A percentile compares a stretch with the other conserved stretches of the same genome.
Evolutionary conservation across 2,797 vertebrate genomes (phyloP).

Genomic region (Scleropages formosus): DNA sequence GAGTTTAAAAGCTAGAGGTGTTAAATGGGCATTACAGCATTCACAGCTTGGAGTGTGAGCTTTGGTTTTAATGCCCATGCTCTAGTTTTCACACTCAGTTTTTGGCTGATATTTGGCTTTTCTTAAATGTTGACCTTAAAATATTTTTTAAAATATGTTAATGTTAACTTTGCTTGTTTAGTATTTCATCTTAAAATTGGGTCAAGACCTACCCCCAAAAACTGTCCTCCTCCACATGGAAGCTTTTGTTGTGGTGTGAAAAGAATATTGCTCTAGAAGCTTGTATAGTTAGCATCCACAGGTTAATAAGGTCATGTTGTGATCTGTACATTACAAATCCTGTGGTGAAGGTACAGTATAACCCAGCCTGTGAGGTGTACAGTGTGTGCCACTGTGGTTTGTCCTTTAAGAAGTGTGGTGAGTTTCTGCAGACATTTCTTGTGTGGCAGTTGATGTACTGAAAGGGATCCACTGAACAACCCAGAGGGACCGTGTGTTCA

Average conservation of each 20-base stretch:
- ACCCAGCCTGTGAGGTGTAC: not conserved
- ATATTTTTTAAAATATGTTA: conserved; percentile 11
- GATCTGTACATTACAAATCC: conserved; percentile 3
- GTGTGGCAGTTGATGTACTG: conserved; percentile 44
- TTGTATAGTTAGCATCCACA: not conserved
- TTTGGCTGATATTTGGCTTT: not conserved
- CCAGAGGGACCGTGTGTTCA: conserved; percentile 45
- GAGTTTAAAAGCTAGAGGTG: not conserved
- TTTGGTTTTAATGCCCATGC: not conserved
- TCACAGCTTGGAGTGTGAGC: not conserved
- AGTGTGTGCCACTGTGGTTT: conserved; percentile 10
- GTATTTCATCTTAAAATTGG: not conserved
- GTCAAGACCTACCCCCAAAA: not conserved
- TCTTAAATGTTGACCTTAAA: conserved; percentile 12
- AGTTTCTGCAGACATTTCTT: not conserved
- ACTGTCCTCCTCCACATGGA: not conserved
- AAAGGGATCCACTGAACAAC: conserved; percentile 50
- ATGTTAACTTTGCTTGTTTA: conserved; percentile 12
- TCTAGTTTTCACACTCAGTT: too few relatives aligned
- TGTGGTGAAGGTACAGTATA: conserved; percentile 1
- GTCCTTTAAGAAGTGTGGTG: conserved; percentile 1
- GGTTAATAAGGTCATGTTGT: not conserved
- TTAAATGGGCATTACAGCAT: not conserved
- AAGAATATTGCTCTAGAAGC: not conserved
- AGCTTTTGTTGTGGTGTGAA: conserved; percentile 1